phyloP scores from a whole-genome alignment of 2,888 invertebrate genomes.

The Didymodactylos carnosus region DNA sequence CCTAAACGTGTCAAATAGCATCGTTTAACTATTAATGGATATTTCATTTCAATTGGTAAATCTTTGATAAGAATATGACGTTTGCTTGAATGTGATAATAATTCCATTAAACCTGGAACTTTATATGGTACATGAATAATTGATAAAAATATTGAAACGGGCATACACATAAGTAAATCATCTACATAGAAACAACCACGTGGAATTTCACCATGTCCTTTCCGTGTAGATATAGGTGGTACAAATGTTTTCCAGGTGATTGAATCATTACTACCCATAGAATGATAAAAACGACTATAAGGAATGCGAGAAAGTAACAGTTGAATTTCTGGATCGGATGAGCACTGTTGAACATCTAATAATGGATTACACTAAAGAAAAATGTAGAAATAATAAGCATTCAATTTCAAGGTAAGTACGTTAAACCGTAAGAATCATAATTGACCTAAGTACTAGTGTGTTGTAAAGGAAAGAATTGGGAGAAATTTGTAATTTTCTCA shows the following conservation, averaged over 20 bases:
- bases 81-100: slow-evolving; percentile 6
- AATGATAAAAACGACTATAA: not conserved
- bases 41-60: slow-evolving; percentile 4
- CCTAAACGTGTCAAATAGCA: slow-evolving; percentile 4
- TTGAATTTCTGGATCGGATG: not conserved
- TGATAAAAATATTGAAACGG: slow-evolving; percentile 9
- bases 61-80: slow-evolving; percentile 4
- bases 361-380: too few relatives aligned
- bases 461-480: too few relatives aligned
- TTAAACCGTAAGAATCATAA: too few relatives aligned
- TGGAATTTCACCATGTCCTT: slow-evolving; percentile 1
- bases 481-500: too few relatives aligned
- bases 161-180: slow-evolving; percentile 8
- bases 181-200: not conserved
- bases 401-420: too few relatives aligned
- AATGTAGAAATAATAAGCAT: too few relatives aligned
- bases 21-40: slow-evolving; percentile 5
- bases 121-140: slow-evolving; percentile 7
- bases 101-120: slow-evolving; percentile 10
- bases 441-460: too few relatives aligned
- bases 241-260: slow-evolving; percentile 10
- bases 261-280: not conserved
- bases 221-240: not conserved
- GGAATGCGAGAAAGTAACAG: not conserved
- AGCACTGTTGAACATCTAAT: too few relatives aligned